Conservation (phyloP, 2,888 invertebrate species). For the Pyrrhia umbra region DNA sequence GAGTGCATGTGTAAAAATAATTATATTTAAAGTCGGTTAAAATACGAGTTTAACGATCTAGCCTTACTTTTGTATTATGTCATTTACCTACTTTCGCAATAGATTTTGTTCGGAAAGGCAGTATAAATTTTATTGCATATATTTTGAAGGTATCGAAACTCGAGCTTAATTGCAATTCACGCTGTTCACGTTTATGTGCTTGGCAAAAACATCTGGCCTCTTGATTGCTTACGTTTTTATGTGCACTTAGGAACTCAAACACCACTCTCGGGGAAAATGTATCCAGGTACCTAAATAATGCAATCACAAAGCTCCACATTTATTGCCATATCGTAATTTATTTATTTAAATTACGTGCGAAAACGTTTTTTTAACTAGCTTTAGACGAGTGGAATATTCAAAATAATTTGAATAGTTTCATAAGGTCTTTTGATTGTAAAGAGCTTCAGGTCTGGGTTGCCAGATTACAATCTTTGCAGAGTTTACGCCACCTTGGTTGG, state of each 20-base stretch:
- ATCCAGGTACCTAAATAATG: conserved; percentile 79
- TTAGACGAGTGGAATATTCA: neutral
- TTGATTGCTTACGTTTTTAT: conserved; percentile 88
- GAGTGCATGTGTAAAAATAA: no score
- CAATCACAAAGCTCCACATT: conserved; percentile 77
- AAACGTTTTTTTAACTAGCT: conserved; percentile 8
- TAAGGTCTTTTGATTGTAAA: conserved; percentile 35
- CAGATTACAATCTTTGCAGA: conserved; percentile 78
- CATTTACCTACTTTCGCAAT: conserved; percentile 58
- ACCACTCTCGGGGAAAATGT: conserved; percentile 66
- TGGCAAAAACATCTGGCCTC: conserved; percentile 85
- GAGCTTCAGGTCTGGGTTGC: conserved; percentile 55
- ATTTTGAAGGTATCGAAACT: conserved; percentile 86
- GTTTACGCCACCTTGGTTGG: conserved; percentile 69
- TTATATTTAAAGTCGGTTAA: conserved; percentile 14
- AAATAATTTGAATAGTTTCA: conserved; percentile 22
- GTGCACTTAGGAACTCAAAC: conserved; percentile 82
- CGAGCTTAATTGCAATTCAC: conserved; percentile 86
- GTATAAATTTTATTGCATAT: conserved; percentile 81
- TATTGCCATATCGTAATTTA: conserved; percentile 75
- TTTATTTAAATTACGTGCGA: conserved; percentile 64
- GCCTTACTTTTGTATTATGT: conserved; percentile 38
- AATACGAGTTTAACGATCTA: conserved; percentile 15
- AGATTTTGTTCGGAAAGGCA: conserved; percentile 68
- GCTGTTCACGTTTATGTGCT: conserved; percentile 84